A percentile compares a stretch with the other conserved stretches of the same genome.
Evolutionary conservation across 2,797 vertebrate genomes (phyloP).

Genomic region (Loris lydekkerianus): DNA sequence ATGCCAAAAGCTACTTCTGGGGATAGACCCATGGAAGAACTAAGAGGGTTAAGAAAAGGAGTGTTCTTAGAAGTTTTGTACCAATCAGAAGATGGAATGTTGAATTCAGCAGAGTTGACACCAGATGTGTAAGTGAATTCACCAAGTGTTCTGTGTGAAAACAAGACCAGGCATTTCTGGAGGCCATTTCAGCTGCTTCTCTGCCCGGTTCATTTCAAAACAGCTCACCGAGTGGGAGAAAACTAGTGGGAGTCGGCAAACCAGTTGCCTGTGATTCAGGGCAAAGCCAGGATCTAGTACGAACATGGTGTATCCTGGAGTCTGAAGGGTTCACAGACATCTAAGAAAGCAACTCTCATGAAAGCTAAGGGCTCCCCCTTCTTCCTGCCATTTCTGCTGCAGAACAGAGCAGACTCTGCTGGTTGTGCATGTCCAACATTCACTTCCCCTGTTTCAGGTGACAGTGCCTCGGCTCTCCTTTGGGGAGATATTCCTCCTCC

Average conservation of each 20-base stretch:
- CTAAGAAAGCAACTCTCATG: not conserved
- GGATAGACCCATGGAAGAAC: not conserved
- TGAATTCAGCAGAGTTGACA: not conserved
- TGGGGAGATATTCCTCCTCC: no score
- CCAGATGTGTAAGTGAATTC: not conserved
- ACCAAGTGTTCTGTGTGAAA: not conserved
- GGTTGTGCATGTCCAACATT: not conserved
- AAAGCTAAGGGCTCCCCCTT: not conserved
- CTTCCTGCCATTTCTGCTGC: not conserved
- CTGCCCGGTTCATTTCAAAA: constrained; percentile 24
- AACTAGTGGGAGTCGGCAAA: not conserved
- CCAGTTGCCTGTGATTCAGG: not conserved
- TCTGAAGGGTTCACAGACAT: not conserved
- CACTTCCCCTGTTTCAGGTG: not conserved
- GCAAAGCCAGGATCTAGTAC: not conserved
- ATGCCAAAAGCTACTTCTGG: not conserved
- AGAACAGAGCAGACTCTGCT: not conserved
- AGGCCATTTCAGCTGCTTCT: constrained; percentile 1
- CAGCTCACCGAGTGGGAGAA: not conserved
- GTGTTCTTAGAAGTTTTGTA: not conserved
- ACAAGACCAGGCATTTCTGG: constrained; percentile 13
- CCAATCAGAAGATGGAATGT: not conserved
- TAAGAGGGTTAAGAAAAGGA: not conserved
- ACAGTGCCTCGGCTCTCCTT: not conserved
- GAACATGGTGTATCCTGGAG: not conserved